Evolutionary conservation across 1,140 invertebrate species (phyloP), one percentile per base, ranked within the genome.

Genomic region (Cepaea nemoralis): DNA sequence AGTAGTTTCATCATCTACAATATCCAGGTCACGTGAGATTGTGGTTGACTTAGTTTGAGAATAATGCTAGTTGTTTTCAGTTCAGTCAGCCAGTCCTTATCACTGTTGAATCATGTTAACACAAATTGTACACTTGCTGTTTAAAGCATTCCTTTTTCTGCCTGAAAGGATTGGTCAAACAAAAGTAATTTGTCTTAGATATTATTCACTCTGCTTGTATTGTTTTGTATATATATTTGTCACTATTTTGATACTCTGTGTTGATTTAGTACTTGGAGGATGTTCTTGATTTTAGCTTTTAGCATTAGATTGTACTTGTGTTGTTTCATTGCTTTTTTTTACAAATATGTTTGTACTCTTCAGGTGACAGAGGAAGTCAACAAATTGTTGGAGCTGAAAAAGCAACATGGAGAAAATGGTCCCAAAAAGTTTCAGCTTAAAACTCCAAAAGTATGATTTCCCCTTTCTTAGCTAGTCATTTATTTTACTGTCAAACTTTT

Each of bases 401-500:
- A 94, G 31, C 94, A 95, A 88, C 86, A 96, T 22, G 69, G 69
- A 67, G 90, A 91, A 85, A 88, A 90, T 81, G 81, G 91, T 91
- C 87, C 91, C 50, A 94, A 95, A 82, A 97, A 97, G 89, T 95
- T 97, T 88, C 94, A 93, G 2, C 94, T 98, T 45, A 98, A 98
- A 93, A 97, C 96, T 14, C 94, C 96, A 3, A 98, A 90, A 90
- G 91, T 91, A 85, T 84, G 48, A 22, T 66, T 71, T 50, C 71
- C 69, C 22, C 66, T 50, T 76, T 73, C 77, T 81, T 78, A 59
- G 42, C 59, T 5, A 24, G 19, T 67, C 24, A 5, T 77, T 63
- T 66, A 8, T 66, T 3, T 77, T 67, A 2, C 10, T 2, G 39
- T 27, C 59, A 19, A 33, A 19, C 33, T 67, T 27, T 78, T 22